Conservation (phyloP, 37 sponge, comb jelly and placozoan species). For the Hexactinellida sp. region DNA sequence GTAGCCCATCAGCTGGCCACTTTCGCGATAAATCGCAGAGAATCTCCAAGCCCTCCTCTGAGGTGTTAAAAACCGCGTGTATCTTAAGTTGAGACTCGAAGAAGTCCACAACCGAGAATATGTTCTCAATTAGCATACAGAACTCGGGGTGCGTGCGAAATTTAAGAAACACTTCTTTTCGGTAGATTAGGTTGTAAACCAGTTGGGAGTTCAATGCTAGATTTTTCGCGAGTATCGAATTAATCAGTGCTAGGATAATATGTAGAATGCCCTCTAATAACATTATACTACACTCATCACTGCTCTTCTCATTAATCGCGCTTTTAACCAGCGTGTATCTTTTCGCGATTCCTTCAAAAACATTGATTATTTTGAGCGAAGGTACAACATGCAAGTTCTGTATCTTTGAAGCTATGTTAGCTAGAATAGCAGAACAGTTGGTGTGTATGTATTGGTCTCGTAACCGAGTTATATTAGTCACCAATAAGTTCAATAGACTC, state of each 20-base stretch:
- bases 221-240: slow-evolving; percentile 62
- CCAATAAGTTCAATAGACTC: slow-evolving; percentile 62
- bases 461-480: slow-evolving; percentile 71
- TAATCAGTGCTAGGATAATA: slow-evolving; percentile 84
- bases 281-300: neutral
- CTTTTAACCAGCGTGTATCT: neutral
- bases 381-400: slow-evolving; percentile 63
- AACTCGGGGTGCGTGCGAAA: slow-evolving; percentile 65
- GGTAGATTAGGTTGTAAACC: slow-evolving; percentile 80
- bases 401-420: slow-evolving; percentile 85
- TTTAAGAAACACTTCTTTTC: slow-evolving; percentile 60
- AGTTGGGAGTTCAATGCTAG: slow-evolving; percentile 75
- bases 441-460: slow-evolving; percentile 93
- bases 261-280: slow-evolving; percentile 70
- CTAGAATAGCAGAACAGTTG: slow-evolving; percentile 91
- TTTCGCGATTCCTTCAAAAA: neutral
- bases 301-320: neutral
- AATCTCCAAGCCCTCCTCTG: slow-evolving; percentile 48
- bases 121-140: slow-evolving; percentile 66
- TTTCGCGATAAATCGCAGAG: slow-evolving; percentile 49
- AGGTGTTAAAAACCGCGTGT: slow-evolving; percentile 43
- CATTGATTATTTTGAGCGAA: slow-evolving; percentile 54
- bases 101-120: slow-evolving; percentile 53
- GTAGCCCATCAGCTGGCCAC: slow-evolving; percentile 71
- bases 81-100: slow-evolving; percentile 25